These are phyloP conservation scores for Ferdinandea cuprea DNA, from an alignment of 2,888 invertebrate species.

Conservation along the genomic window DNA sequence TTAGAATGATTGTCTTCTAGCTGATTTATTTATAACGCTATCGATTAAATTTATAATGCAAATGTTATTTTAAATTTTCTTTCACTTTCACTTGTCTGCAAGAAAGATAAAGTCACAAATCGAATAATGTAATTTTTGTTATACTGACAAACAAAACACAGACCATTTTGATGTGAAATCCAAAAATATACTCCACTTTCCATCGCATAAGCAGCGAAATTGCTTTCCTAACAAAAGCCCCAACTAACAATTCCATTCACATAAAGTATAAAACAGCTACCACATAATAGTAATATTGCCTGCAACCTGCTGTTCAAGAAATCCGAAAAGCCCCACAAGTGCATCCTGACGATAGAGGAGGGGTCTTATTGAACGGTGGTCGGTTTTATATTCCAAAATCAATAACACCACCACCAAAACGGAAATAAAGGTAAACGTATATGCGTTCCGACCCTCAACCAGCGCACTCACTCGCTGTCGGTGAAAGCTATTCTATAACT, in stretches of 20 bases:
- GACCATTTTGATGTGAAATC: too few relatives aligned
- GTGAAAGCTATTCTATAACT: slow-evolving; percentile 8
- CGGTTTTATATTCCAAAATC: slow-evolving; percentile 49
- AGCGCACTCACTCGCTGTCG: background rate
- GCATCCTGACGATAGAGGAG: slow-evolving; percentile 14
- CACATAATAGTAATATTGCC: too few relatives aligned
- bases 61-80: too few relatives aligned
- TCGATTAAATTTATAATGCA: too few relatives aligned
- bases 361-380: background rate
- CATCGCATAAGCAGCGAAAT: background rate
- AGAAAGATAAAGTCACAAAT: too few relatives aligned
- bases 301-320: background rate
- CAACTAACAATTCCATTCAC: background rate
- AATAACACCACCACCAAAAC: slow-evolving; percentile 18
- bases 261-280: background rate
- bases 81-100: too few relatives aligned
- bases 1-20: too few relatives aligned
- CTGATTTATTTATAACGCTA: too few relatives aligned
- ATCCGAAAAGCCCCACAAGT: slow-evolving; percentile 53
- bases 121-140: too few relatives aligned
- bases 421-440: slow-evolving; percentile 3
- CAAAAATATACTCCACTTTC: background rate
- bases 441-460: background rate
- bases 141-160: too few relatives aligned
- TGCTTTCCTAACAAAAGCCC: background rate